Conservation (phyloP, 2,797 vertebrate species). For the Hipposideros larvatus region DNA sequence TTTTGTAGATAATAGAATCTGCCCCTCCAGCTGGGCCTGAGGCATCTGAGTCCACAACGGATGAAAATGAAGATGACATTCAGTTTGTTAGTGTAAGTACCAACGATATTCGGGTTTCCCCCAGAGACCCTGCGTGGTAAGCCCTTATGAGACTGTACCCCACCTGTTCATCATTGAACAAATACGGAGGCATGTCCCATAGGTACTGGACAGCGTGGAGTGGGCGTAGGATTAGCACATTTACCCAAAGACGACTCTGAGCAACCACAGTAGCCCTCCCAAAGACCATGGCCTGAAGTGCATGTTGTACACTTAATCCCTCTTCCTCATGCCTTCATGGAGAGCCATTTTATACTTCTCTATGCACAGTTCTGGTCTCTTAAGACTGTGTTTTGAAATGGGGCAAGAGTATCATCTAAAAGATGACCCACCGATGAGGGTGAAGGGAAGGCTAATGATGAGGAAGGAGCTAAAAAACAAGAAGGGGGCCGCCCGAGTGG, state of each 20-base stretch:
- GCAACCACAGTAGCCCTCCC: not conserved
- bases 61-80: slow-evolving; percentile 88
- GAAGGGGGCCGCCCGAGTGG: too few species aligned
- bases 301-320: not conserved
- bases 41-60: slow-evolving; percentile 12
- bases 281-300: not conserved
- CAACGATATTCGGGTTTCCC: not conserved
- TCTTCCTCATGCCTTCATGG: not conserved
- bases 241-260: not conserved
- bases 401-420: not conserved
- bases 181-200: not conserved
- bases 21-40: not conserved
- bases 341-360: not conserved
- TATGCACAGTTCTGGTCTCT: not conserved
- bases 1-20: slow-evolving; percentile 86
- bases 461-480: not conserved
- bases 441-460: not conserved
- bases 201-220: not conserved
- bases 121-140: not conserved
- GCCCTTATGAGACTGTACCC: not conserved
- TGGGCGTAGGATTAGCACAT: not conserved
- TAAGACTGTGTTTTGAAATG: not conserved
- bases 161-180: not conserved
- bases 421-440: not conserved
- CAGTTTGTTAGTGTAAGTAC: slow-evolving; percentile 87